Conservation (phyloP, 2,797 vertebrate genomes). For the Takifugu rubripes region DNA sequence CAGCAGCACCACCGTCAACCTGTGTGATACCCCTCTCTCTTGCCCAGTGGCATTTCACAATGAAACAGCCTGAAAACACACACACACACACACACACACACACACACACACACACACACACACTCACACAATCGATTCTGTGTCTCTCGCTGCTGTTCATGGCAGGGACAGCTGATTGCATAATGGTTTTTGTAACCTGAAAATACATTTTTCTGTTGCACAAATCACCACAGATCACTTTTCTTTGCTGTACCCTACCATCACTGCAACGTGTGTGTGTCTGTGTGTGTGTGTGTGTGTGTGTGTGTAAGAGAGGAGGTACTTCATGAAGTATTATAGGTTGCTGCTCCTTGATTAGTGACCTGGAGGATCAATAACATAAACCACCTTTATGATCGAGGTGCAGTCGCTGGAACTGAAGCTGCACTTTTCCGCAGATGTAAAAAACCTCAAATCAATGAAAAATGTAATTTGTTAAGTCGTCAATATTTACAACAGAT, state of each 20-base stretch:
- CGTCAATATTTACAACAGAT: too few species aligned
- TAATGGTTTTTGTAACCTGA: neutral
- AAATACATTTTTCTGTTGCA: neutral
- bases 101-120: neutral
- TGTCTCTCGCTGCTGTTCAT: neutral
- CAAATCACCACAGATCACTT: conserved; percentile 9
- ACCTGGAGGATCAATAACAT: too few species aligned
- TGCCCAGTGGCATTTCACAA: neutral
- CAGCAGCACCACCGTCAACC: neutral
- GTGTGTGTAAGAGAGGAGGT: too few species aligned
- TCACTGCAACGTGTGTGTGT: neutral
- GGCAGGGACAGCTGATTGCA: conserved; percentile 1
- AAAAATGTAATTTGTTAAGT: too few species aligned
- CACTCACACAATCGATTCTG: neutral
- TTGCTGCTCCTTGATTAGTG: too few species aligned
- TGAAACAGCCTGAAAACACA: too few species aligned
- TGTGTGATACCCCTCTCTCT: conserved; percentile 3
- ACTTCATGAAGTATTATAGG: too few species aligned
- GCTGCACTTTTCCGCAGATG: too few species aligned
- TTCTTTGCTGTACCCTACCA: conserved; percentile 3
- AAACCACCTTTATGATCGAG: too few species aligned
- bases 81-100: too few species aligned
- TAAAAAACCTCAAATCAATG: too few species aligned
- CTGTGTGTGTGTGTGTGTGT: neutral
- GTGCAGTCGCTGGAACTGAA: too few species aligned